These are phyloP conservation scores for Zeugodacus cucurbitae DNA, from an alignment of 1,140 invertebrate genomes.

Conservation along the genomic window DNA sequence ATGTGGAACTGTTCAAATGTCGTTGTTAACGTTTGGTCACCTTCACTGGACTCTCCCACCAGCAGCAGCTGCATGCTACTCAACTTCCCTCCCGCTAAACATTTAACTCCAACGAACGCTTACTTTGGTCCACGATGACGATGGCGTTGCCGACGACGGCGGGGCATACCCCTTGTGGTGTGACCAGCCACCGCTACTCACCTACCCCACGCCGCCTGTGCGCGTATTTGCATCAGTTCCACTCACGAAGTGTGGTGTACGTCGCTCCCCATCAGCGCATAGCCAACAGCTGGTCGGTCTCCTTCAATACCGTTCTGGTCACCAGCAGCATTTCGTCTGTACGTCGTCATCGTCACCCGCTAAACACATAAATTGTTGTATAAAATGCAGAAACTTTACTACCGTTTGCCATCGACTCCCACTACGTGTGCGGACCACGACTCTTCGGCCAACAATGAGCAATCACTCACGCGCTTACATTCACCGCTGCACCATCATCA, in stretches of 20 bases:
- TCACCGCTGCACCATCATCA: background rate
- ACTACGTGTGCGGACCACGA: background rate
- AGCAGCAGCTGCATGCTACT: background rate
- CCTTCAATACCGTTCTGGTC: background rate
- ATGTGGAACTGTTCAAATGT: conserved; percentile 11
- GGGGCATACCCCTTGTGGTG: background rate
- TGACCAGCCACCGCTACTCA: background rate
- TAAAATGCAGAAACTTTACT: conserved; percentile 14
- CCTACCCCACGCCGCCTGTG: background rate
- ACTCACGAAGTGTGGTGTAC: background rate
- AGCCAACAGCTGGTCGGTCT: background rate
- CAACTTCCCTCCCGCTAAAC: background rate
- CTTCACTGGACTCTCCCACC: conserved; percentile 3
- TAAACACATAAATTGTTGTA: conserved; percentile 36
- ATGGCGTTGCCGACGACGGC: background rate
- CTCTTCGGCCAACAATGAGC: background rate
- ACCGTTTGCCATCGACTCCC: background rate
- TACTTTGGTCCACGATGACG: background rate
- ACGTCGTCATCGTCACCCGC: conserved; percentile 9
- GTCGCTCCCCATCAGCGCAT: background rate
- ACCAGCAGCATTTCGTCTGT: background rate
- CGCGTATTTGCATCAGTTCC: background rate
- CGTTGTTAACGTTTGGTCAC: conserved; percentile 30
- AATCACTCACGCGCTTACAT: conserved; percentile 29
- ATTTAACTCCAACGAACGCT: background rate